Conservation (phyloP, 2,797 vertebrate genomes). For the Remorina albescens region DNA sequence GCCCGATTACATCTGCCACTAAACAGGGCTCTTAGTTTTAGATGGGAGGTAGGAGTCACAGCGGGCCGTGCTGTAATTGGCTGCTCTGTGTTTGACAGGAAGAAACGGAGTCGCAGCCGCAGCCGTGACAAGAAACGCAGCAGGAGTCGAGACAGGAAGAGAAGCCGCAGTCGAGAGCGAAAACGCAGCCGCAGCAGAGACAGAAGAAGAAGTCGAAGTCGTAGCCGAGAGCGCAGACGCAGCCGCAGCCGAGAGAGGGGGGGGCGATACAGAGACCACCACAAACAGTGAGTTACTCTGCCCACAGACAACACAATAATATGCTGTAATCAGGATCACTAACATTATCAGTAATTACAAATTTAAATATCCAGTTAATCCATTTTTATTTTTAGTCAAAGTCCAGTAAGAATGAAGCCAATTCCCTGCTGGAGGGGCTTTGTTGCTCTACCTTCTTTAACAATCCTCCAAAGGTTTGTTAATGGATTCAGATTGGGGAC, state of each 20-base stretch:
- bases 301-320: background rate
- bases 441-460: too few relatives aligned
- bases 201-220: conserved; percentile 88
- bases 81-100: conserved; percentile 42
- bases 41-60: background rate
- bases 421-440: too few relatives aligned
- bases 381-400: too few relatives aligned
- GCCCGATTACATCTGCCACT: background rate
- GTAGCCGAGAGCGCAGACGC: conserved; percentile 89
- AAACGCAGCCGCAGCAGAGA: conserved; percentile 87
- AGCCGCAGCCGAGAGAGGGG: conserved; percentile 90
- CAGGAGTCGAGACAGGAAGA: conserved; percentile 88
- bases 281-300: conserved; percentile 85
- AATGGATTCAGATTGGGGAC: too few relatives aligned
- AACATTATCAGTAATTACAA: too few relatives aligned
- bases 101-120: conserved; percentile 57
- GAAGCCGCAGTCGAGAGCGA: conserved; percentile 88
- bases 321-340: background rate
- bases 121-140: conserved; percentile 88
- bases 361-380: background rate
- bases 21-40: background rate
- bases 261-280: conserved; percentile 88
- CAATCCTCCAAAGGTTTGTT: too few relatives aligned
- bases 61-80: conserved; percentile 31
- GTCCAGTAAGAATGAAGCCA: too few relatives aligned